These are phyloP conservation scores for Neogale vison DNA, from an alignment of 2,113 vertebrate genomes.

Conservation along the genomic window DNA sequence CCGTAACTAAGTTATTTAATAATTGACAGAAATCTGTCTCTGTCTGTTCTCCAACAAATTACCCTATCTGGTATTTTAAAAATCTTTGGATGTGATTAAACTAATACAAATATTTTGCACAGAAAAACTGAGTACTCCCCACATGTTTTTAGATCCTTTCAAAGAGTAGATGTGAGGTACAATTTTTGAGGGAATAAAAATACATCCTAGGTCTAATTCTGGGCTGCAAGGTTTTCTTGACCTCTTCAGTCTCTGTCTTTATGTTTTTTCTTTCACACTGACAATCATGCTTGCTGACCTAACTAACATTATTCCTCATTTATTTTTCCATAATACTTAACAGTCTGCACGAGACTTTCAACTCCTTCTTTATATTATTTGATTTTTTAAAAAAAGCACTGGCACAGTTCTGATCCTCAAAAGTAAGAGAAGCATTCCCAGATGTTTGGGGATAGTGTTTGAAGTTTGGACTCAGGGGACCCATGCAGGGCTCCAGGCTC, in stretches of 20 bases:
- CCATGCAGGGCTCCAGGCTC: too few species aligned
- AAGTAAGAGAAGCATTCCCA: background rate
- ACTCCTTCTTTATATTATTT: background rate
- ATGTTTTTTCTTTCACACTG: background rate
- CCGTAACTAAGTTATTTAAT: constrained; percentile 62
- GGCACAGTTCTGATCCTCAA: background rate
- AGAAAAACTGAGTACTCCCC: background rate
- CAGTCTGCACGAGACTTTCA: background rate
- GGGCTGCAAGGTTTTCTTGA: background rate
- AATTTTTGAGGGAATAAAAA: constrained; percentile 22
- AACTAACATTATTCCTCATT: background rate
- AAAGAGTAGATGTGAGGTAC: background rate
- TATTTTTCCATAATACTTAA: background rate
- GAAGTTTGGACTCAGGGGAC: background rate
- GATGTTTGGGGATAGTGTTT: background rate
- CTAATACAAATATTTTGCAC: constrained; percentile 21
- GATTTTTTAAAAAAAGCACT: background rate
- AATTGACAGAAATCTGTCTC: constrained; percentile 57
- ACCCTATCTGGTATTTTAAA: background rate
- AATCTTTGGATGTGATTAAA: constrained; percentile 11
- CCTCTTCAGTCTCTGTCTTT: background rate
- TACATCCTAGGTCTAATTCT: background rate
- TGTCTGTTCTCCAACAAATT: constrained; percentile 39
- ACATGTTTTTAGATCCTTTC: background rate
- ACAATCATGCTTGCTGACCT: background rate